Conservation (phyloP, 2,113 vertebrate species). For the Tragelaphus buxtoni region DNA sequence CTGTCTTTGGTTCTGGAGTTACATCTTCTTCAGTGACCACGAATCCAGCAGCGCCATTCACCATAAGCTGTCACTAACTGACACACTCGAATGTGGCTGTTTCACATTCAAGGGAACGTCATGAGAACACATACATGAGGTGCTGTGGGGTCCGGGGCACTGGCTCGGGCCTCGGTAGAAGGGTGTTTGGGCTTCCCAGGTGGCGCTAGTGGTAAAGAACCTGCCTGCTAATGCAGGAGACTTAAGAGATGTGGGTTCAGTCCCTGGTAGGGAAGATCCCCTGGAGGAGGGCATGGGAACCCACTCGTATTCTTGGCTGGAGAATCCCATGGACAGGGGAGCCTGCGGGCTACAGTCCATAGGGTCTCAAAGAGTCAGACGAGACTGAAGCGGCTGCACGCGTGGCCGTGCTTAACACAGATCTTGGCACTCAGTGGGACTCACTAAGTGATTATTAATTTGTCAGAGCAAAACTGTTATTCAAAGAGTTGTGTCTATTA, state of each 20-base stretch:
- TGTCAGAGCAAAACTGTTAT: neutral
- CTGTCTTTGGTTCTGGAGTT: neutral
- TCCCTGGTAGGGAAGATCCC: neutral
- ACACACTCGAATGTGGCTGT: neutral
- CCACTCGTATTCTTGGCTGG: neutral
- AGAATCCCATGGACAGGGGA: neutral
- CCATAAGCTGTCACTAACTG: neutral
- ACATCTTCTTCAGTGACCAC: neutral
- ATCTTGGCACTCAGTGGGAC: neutral
- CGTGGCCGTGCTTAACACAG: neutral
- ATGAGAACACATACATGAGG: neutral
- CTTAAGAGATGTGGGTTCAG: neutral
- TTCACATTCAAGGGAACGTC: neutral
- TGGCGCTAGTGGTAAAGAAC: neutral
- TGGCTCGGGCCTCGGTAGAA: neutral
- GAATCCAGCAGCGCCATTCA: fast-evolving
- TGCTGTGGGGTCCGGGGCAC: neutral
- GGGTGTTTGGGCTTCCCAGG: neutral
- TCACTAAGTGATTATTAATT: neutral
- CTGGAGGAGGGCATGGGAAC: neutral
- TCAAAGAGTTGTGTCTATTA: neutral
- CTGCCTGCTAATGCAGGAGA: neutral
- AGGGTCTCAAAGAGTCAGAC: neutral
- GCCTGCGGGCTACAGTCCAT: neutral
- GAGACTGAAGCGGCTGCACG: neutral